Base-by-base conservation (phyloP, 2,113 vertebrate species). In the Danionella cerebrum region DNA sequence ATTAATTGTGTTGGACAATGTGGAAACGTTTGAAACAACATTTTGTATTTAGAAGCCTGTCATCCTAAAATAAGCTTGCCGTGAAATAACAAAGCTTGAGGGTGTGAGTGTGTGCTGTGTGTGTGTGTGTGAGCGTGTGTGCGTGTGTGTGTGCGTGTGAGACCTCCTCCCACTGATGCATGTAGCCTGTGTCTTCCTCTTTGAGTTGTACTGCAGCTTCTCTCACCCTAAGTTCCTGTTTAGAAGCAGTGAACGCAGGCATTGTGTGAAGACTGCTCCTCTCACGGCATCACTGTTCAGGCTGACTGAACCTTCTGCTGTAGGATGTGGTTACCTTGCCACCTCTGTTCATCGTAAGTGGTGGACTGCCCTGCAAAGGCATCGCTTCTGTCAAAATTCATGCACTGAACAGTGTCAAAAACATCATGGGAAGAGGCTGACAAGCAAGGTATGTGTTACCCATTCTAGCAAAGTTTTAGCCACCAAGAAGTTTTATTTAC, bases 141-240 rank as follows among this genome's bases (percentile, higher is more conserved):
- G n/a, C n/a, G n/a, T n/a, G 42, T n/a, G 10, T 41, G 68, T 52
- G 67, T 67, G 44, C 38, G 53, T 6, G 39, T 44, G 41, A 22
- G 57, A 41, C 35, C 72, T 14, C 62, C 16, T 63, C 72, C 31
- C 47, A 33, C 8, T 12, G 42, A 19, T 65, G 25, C 64, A 53
- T 21, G 19, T 65, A 18, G 44, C 48, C 5, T 19, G 27, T 45
- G 73, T 54, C 75, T 84, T 77, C 70, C 74, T 83, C 80, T 53
- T 53, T 53, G 29, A 29, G 51, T 53, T 33, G 9, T 73, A 76
- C 82, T 79, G 72, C 71, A 76, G 71, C 74, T 51, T 78, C 70
- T n/a, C n/a, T 42, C 55, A 75, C 74, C 58, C 63, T 70, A 73
- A 80, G 79, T 88, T 88, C 87, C 87, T 86, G 87, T 86, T 83